These are phyloP conservation scores for Anthrax anthrax DNA, from an alignment of 2,888 invertebrate species.

Conservation along the genomic window DNA sequence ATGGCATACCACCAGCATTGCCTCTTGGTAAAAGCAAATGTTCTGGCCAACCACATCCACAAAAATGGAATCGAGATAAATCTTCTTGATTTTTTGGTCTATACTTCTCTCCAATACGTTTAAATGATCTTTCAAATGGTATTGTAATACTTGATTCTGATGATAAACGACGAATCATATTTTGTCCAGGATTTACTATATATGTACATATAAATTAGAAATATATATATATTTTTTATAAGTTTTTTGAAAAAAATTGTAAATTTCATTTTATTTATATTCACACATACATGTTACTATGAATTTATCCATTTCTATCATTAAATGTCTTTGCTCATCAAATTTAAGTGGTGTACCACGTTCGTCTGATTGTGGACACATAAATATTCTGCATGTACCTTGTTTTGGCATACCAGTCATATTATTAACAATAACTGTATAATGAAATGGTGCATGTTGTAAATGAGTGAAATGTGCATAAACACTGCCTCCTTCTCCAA, in stretches of 20 bases:
- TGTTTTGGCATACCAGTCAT: constrained; percentile 28
- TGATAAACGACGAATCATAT: constrained; percentile 50
- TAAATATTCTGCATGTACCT: constrained; percentile 52
- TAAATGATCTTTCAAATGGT: constrained; percentile 68
- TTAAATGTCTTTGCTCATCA: constrained; percentile 43
- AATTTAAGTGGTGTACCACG: constrained; percentile 42
- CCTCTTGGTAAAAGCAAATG: constrained; percentile 69
- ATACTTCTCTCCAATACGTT: constrained; percentile 44
- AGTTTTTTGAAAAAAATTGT: not conserved
- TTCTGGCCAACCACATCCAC: constrained; percentile 81
- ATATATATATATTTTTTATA: too few species aligned
- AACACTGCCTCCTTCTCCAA: constrained; percentile 54
- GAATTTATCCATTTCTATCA: constrained; percentile 57
- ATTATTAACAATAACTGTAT: constrained; percentile 48
- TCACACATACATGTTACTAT: constrained; percentile 40
- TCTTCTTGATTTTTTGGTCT: constrained; percentile 35
- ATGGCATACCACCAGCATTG: constrained; percentile 45
- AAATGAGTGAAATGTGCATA: constrained; percentile 62
- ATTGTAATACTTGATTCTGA: constrained; percentile 64
- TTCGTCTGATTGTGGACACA: constrained; percentile 52
- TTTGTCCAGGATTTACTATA: constrained; percentile 52
- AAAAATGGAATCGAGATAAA: constrained; percentile 54
- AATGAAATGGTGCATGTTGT: constrained; percentile 56
- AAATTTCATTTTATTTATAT: not conserved
- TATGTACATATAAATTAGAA: constrained; percentile 7